phyloP scores from a whole-genome alignment of 2,797 vertebrate genomes.

The Philypnodon macrostomus region DNA sequence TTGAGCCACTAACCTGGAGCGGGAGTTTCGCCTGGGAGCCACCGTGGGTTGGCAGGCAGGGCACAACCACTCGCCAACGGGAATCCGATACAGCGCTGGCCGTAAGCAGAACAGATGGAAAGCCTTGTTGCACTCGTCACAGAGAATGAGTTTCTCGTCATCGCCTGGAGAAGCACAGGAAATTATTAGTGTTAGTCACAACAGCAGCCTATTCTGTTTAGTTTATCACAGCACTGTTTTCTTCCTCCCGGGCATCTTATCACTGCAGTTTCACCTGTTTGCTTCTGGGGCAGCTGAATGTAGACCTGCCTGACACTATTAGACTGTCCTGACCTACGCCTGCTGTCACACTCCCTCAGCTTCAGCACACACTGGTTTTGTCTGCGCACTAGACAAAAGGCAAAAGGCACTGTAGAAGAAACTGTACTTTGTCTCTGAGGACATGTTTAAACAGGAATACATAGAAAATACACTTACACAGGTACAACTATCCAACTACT shows the following conservation, averaged over 20 bases:
- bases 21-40: slow-evolving; percentile 82
- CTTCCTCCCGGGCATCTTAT: slow-evolving; percentile 7
- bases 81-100: slow-evolving; percentile 89
- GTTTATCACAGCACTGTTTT: neutral
- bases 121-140: slow-evolving; percentile 97
- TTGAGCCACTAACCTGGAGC: slow-evolving; percentile 79
- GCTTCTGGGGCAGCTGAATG: slow-evolving; percentile 23
- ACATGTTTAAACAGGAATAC: neutral
- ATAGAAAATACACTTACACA: neutral
- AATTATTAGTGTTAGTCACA: neutral
- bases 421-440: slow-evolving; percentile 2
- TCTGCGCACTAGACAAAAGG: slow-evolving; percentile 38
- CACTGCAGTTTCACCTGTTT: slow-evolving; percentile 53
- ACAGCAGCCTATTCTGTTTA: no score
- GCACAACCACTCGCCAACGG: slow-evolving; percentile 92
- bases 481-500: no score
- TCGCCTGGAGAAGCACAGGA: slow-evolving; percentile 77
- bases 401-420: slow-evolving; percentile 17
- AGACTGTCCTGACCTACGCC: slow-evolving; percentile 41
- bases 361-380: slow-evolving; percentile 31
- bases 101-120: slow-evolving; percentile 97
- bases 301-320: slow-evolving; percentile 63
- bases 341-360: slow-evolving; percentile 34
- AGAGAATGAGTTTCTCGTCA: slow-evolving; percentile 95
- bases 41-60: slow-evolving; percentile 92